Conservation (phyloP, 2,797 vertebrate species). For the Spinus olivaceus region DNA sequence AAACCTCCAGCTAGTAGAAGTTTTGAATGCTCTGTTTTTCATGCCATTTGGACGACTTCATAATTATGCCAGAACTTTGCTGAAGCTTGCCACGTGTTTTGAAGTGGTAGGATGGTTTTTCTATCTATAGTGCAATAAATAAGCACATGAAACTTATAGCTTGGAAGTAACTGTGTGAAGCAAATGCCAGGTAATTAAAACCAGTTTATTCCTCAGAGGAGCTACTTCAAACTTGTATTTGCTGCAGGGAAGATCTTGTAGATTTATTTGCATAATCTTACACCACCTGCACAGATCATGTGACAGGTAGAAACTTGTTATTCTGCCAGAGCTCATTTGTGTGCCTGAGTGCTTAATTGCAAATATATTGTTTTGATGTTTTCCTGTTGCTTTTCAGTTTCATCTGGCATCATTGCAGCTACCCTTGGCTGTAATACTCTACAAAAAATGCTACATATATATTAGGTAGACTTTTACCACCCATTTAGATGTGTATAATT, state of each 20-base stretch:
- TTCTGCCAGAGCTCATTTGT: neutral
- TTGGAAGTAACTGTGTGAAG: neutral
- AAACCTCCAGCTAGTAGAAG: slow-evolving; percentile 78
- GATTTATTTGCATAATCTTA: neutral
- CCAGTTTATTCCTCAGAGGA: neutral
- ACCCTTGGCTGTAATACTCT: neutral
- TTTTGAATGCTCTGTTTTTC: slow-evolving; percentile 86
- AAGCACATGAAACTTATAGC: neutral
- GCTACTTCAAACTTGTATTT: neutral
- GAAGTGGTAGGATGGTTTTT: slow-evolving; percentile 84
- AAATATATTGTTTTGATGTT: neutral
- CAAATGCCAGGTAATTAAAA: neutral
- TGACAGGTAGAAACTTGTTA: neutral
- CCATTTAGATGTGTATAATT: neutral
- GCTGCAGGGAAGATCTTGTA: neutral
- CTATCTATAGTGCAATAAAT: neutral
- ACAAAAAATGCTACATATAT: neutral
- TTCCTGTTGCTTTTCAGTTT: neutral
- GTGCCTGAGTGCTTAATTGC: neutral
- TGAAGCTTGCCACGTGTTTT: slow-evolving; percentile 93
- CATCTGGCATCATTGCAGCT: neutral
- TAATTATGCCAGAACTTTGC: slow-evolving; percentile 86
- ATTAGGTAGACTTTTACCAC: neutral
- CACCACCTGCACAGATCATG: neutral
- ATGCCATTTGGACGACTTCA: slow-evolving; percentile 85